Conservation (phyloP, 2,113 vertebrate genomes). For the Marmota flaviventris region DNA sequence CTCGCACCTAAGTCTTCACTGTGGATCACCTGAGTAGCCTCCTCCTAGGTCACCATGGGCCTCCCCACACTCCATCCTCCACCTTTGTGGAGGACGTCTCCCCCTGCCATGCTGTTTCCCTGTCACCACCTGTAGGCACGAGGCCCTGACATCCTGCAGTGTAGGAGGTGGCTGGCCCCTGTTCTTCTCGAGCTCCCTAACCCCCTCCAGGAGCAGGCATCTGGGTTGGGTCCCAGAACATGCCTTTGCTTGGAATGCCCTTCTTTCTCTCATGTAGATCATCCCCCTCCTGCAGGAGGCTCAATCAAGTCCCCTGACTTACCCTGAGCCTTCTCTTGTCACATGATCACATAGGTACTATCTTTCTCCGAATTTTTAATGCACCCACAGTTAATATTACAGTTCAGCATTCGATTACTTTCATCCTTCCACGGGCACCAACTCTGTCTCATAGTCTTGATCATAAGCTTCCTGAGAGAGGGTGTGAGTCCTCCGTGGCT, state of each 20-base stretch:
- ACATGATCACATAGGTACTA: rapidly evolving
- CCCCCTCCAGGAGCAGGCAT: not conserved
- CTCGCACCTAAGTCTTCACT: not conserved
- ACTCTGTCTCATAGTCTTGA: not conserved
- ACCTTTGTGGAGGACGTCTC: rapidly evolving
- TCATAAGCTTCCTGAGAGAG: not conserved
- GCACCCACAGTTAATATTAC: not conserved
- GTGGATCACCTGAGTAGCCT: not conserved
- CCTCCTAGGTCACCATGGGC: not conserved
- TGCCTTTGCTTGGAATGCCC: not conserved
- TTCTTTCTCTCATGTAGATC: not conserved
- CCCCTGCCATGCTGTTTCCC: rapidly evolving
- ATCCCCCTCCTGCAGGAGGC: not conserved
- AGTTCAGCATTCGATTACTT: not conserved
- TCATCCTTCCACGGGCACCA: not conserved
- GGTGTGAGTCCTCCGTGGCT: not conserved
- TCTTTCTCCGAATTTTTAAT: not conserved
- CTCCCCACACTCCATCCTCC: not conserved
- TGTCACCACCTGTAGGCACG: too few relatives aligned
- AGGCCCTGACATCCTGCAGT: not conserved
- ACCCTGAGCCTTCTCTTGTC: not conserved
- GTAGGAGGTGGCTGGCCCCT: rapidly evolving
- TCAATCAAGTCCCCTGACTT: not conserved
- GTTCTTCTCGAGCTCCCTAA: not conserved
- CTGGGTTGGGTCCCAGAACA: not conserved